phyloP scores from a whole-genome alignment of 1,140 invertebrate species.

The Bombus vancouverensis region DNA sequence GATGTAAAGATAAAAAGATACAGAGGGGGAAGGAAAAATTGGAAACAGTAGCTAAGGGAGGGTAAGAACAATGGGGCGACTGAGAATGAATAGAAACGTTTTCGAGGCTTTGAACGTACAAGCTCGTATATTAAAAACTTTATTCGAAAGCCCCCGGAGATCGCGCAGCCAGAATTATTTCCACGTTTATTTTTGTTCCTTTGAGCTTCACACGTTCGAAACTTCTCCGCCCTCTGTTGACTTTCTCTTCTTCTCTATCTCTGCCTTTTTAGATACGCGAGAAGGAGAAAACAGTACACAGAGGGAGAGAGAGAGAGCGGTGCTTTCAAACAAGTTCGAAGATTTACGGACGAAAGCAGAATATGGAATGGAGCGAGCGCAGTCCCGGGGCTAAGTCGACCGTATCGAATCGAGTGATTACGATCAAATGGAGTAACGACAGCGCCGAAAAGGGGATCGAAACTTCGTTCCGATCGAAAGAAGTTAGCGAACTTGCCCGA shows the following conservation, averaged over 20 bases:
- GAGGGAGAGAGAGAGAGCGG: background rate
- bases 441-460: slow-evolving; percentile 48
- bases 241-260: background rate
- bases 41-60: slow-evolving; percentile 35
- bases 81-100: slow-evolving; percentile 60
- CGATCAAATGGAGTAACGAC: slow-evolving; percentile 53
- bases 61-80: slow-evolving; percentile 54
- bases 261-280: background rate
- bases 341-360: slow-evolving; percentile 52
- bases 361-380: slow-evolving; percentile 39
- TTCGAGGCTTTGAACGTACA: slow-evolving; percentile 47
- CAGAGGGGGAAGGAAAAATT: background rate
- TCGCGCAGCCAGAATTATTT: slow-evolving; percentile 54
- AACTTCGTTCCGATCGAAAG: slow-evolving; percentile 58
- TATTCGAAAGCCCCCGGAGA: slow-evolving; percentile 49
- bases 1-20: background rate
- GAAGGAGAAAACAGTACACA: no score
- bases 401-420: slow-evolving; percentile 49
- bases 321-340: slow-evolving; percentile 50
- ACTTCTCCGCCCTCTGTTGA: slow-evolving; percentile 7
- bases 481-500: slow-evolving; percentile 46
- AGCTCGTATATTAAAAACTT: slow-evolving; percentile 61
- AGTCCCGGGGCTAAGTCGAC: slow-evolving; percentile 31
- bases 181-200: slow-evolving; percentile 58
- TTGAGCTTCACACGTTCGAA: slow-evolving; percentile 51